phyloP scores from a whole-genome alignment of 2,113 vertebrate genomes.

The Rousettus leschenaultii region DNA sequence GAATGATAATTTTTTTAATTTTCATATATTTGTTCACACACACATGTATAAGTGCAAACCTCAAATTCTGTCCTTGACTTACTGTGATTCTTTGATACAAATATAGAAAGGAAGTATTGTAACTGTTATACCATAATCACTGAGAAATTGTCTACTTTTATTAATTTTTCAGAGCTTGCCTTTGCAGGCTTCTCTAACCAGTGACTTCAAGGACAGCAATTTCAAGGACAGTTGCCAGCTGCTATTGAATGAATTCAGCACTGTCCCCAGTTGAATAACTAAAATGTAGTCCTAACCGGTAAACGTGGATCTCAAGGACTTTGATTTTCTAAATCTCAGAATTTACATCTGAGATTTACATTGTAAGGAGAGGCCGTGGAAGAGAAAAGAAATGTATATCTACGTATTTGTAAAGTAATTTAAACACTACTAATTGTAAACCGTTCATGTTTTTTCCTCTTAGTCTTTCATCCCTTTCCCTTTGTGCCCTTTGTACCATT shows the following conservation, averaged over 20 bases:
- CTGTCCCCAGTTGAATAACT: background rate
- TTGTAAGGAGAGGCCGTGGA: background rate
- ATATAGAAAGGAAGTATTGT: background rate
- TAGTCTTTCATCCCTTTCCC: background rate
- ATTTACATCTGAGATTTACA: constrained; percentile 18
- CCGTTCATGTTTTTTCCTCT: background rate
- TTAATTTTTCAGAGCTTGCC: constrained; percentile 37
- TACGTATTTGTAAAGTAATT: background rate
- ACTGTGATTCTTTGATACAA: background rate
- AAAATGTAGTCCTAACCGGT: background rate
- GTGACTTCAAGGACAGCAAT: constrained; percentile 36
- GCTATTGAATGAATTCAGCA: constrained; percentile 18
- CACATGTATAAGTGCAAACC: background rate
- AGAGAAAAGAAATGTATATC: background rate
- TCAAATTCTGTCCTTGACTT: background rate
- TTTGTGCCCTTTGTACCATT: background rate
- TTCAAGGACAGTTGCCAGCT: constrained; percentile 49
- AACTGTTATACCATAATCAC: background rate
- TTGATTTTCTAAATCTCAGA: background rate
- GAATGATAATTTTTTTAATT: background rate
- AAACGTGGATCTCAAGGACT: constrained; percentile 1
- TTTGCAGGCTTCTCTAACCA: background rate
- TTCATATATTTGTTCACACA: background rate
- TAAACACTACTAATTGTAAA: background rate
- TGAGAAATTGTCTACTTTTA: background rate